Base-by-base conservation (phyloP, 2,888 invertebrate species). In the Drosophila putrida region DNA sequence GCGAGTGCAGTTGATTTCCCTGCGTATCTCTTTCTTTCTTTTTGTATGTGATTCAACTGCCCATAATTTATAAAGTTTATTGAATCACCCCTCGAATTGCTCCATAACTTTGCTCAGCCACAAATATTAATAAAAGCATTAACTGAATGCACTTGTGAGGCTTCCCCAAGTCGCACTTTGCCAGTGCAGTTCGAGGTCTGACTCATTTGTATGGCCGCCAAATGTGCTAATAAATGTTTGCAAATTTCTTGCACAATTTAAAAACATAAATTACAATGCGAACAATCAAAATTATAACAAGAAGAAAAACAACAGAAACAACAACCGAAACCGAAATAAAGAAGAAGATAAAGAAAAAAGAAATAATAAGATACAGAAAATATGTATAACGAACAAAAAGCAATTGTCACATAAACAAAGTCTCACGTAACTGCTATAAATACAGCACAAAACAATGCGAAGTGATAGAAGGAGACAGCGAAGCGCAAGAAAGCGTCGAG, bases 391-490 rank as follows among this genome's bases (percentile, higher is more conserved):
- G 59, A 79, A 83, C 78, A 82, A 84, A 82, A 86, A 88, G 76
- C 88, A 88, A 84, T 88, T 88, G 88, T 86, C 88, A 70, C 86
- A 88, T 84, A 86, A 85, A 85, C 75, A 83, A 82, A 83, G 84
- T 86, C 89, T 83, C 84, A 85, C 89, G 85, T 85, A 85, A 89
- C 80, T 79, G 85, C 89, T 73, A 89, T 88, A 85, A 85, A 85
- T 88, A 85, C 76, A 47, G 68, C 27, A 64, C 61, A 57, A 57
- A 65, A 71, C 70, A 80, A 68, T 65, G 59, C 59, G 54, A 60
- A 60, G 46, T 36, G 36, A 49, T 57, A 59, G 43, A 55, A 25
- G 13, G 55, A 55, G 44, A 53, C 60, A 68, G 78, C 39, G 49
- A 10, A 31, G 27, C n/a, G 53, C 51, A 66, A 66, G 66, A 60